Conservation (phyloP, 2,888 invertebrate genomes). For the Caenorhabditis plicata region DNA sequence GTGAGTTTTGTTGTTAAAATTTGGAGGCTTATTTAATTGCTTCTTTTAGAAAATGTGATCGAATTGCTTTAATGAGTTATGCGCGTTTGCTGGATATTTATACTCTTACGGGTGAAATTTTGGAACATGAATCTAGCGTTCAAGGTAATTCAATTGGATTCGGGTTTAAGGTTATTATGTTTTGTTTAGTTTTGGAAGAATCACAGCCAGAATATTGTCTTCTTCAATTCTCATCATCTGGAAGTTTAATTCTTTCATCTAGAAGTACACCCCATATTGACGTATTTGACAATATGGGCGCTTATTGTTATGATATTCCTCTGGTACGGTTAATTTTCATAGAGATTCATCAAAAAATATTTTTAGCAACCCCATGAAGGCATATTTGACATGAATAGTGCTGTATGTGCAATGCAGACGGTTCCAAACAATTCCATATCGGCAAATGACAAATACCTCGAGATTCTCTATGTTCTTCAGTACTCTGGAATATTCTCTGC, state of each 20-base stretch:
- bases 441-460: constrained; percentile 30
- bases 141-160: too few species aligned
- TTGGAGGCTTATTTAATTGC: background rate
- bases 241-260: constrained; percentile 38
- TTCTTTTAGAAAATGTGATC: constrained; percentile 35
- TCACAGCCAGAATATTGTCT: constrained; percentile 44
- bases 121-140: constrained; percentile 37
- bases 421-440: constrained; percentile 14
- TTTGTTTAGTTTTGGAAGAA: constrained; percentile 50
- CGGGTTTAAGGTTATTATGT: too few species aligned
- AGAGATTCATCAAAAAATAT: background rate
- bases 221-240: constrained; percentile 39
- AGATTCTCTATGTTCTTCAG: constrained; percentile 42
- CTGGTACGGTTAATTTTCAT: constrained; percentile 11
- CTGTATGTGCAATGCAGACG: constrained; percentile 38
- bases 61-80: constrained; percentile 38
- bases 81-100: constrained; percentile 36
- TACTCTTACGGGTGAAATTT: constrained; percentile 21
- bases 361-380: constrained; percentile 21
- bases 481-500: constrained; percentile 46
- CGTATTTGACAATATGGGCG: constrained; percentile 47
- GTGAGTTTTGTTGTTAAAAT: constrained; percentile 21
- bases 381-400: constrained; percentile 31
- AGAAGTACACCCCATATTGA: constrained; percentile 47
- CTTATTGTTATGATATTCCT: constrained; percentile 48